phyloP scores from a whole-genome alignment of 2,797 vertebrate species.

The Myripristis murdjan region DNA sequence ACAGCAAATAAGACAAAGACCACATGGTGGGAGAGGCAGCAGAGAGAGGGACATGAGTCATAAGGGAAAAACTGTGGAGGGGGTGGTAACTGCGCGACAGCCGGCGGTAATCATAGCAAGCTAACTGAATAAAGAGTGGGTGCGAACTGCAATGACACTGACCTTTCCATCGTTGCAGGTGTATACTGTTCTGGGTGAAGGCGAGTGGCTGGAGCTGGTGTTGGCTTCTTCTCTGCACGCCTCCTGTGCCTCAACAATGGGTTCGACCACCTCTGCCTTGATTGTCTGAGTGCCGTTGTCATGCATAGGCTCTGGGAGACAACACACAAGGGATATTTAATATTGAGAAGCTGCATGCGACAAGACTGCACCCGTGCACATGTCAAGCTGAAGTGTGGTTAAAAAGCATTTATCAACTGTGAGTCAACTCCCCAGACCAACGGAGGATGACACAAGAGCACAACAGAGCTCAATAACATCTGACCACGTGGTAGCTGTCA shows the following conservation, averaged over 20 bases:
- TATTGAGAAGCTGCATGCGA: background rate
- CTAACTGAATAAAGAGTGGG: slow-evolving; percentile 5
- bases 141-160: slow-evolving; percentile 23
- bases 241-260: slow-evolving; percentile 86
- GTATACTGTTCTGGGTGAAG: slow-evolving; percentile 87
- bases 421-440: background rate
- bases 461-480: background rate
- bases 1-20: slow-evolving; percentile 16
- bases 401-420: slow-evolving; percentile 5
- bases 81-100: background rate
- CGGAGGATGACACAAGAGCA: background rate
- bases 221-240: slow-evolving; percentile 88
- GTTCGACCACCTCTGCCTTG: slow-evolving; percentile 88
- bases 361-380: background rate
- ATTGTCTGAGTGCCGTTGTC: slow-evolving; percentile 92
- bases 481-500: background rate
- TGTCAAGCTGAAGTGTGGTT: background rate
- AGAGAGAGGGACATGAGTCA: background rate
- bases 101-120: background rate
- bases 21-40: background rate
- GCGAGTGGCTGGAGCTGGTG: slow-evolving; percentile 89
- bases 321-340: slow-evolving; percentile 18
- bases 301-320: slow-evolving; percentile 83
- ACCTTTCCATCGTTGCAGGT: slow-evolving; percentile 90
- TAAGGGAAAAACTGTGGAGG: slow-evolving; percentile 5